Evolutionary conservation across 1,140 invertebrate species (phyloP), one percentile per base, ranked within the genome.

Genomic region (Lepidotrigona ventralis): DNA sequence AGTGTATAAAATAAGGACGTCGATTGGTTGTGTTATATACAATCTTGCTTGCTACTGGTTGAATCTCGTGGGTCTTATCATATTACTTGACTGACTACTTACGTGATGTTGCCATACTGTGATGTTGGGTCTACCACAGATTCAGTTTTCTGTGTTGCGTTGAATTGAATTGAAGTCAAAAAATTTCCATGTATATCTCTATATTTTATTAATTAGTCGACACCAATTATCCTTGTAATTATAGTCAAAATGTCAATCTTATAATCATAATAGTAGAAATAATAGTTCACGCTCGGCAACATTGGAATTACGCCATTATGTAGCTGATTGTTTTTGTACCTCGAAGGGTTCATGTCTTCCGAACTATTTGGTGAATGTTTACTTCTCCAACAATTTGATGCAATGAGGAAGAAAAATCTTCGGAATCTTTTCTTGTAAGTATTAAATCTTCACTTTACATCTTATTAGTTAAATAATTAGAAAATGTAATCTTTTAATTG

Each of bases 291-390:
- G 15, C 15, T 23, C 14, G 60, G 23, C 60, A 81, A 81, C 79
- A 29, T n/a, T 68, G 79, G 26, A 56, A 66, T 75, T 75, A 9
- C 58, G 29, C 64, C 79, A 81, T 75, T 46, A 6, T 46, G 39
- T 3, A 39, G 9, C 21, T 6, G 6, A 33, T 33, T 29, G 2
- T 29, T 29, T 56, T 26, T 6, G 26, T 54, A 53, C 15, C 12
- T 29, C 21, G 19, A 33, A 33, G 21, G 23, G 11, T 58, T 39
- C 33, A 39, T 11, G 21, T 4, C n/a, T 26, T 6, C 21, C 1
- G 1, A 73, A 23, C 2, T 71, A 11, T 51, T 51, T 51, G 15
- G 6, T 8, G 8, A 71, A 51, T 2, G 0, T 26, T 53, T 51
- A 0, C 0, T 15, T 70, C 17, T 15, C 14, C 33, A 15, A 70